A percentile compares a stretch with the other conserved stretches of the same genome.
Conservation (phyloP, 2,797 vertebrate genomes). For the Molossus alvarezi region DNA sequence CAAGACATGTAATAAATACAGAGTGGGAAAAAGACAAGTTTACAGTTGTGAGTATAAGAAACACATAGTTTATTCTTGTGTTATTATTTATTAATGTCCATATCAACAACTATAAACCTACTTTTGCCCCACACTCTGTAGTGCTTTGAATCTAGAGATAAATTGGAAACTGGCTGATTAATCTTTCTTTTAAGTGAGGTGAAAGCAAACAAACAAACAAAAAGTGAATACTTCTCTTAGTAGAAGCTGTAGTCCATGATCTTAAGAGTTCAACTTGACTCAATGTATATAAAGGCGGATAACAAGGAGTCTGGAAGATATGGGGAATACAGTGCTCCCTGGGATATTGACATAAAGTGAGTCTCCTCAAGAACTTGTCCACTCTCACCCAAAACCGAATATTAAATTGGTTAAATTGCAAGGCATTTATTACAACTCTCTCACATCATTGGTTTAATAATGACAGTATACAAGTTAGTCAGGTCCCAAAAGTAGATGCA, state of each 20-base stretch:
- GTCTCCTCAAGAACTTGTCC: not conserved
- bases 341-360: not conserved
- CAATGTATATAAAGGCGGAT: not conserved
- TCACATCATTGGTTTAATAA: not conserved
- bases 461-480: not conserved
- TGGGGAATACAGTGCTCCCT: not conserved
- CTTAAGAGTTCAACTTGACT: not conserved
- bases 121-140: not conserved
- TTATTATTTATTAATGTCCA: not conserved
- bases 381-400: not conserved
- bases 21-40: not conserved
- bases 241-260: not conserved
- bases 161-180: not conserved
- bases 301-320: not conserved
- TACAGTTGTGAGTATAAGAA: not conserved
- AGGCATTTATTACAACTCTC: slow-evolving; percentile 8
- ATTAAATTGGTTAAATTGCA: not conserved
- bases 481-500: not conserved
- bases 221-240: not conserved
- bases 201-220: not conserved
- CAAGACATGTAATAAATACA: not conserved
- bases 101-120: not conserved
- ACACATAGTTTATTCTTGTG: not conserved
- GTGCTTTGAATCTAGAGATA: not conserved
- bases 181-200: not conserved